Conservation (phyloP, 2,888 invertebrate genomes). For the Perdita meconis region DNA sequence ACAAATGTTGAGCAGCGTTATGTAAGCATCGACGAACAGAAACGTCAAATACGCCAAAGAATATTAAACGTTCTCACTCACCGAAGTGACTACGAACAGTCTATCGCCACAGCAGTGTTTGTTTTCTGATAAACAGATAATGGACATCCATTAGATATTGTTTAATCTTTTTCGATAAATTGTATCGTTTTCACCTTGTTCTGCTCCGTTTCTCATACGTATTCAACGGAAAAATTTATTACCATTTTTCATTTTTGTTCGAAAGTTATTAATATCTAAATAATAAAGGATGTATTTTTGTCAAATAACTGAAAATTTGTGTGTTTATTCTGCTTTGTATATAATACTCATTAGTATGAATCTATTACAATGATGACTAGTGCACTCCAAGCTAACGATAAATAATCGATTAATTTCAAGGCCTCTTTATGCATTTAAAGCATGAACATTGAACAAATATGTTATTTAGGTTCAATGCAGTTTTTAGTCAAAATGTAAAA, state of each 20-base stretch:
- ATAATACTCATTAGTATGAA: not conserved
- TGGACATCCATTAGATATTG: not conserved
- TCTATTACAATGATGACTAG: constrained; percentile 1
- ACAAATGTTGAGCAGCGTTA: constrained; percentile 13
- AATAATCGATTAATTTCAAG: not conserved
- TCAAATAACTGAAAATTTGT: too few species aligned
- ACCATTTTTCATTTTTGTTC: not conserved
- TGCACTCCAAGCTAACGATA: not conserved
- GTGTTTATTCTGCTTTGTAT: not conserved
- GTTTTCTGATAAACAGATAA: constrained; percentile 4
- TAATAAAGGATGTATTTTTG: too few species aligned
- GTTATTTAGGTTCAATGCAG: not conserved
- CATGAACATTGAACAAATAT: not conserved
- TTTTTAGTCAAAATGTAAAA: too few species aligned
- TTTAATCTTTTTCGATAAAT: not conserved
- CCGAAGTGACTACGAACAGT: not conserved
- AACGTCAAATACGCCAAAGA: constrained; percentile 17
- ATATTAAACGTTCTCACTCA: constrained; percentile 26
- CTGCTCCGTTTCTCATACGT: not conserved
- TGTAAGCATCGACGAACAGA: not conserved
- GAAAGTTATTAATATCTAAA: not conserved
- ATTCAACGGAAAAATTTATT: not conserved
- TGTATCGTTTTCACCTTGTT: not conserved
- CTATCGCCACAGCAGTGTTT: not conserved
- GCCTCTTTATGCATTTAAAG: not conserved